A percentile compares a stretch with the other conserved stretches of the same genome.
These are phyloP conservation scores for Microcebus ravelobensis DNA, from an alignment of 2,113 vertebrate species.

Conservation along the genomic window DNA sequence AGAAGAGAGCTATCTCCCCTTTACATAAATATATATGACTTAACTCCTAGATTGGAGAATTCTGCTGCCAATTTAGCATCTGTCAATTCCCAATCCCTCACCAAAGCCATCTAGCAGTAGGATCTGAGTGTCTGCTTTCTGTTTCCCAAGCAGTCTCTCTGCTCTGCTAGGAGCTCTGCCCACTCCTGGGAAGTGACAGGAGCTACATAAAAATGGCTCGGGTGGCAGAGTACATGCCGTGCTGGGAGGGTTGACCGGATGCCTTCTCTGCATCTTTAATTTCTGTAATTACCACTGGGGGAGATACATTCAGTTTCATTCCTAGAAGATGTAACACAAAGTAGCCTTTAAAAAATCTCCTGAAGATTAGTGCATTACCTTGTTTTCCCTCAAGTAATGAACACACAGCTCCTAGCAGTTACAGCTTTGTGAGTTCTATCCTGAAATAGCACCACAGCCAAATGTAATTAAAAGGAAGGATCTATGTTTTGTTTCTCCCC, in stretches of 20 bases:
- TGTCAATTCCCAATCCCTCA: background rate
- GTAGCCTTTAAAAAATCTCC: background rate
- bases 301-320: background rate
- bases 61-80: background rate
- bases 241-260: background rate
- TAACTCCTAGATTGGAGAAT: background rate
- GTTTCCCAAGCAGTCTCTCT: constrained; percentile 45
- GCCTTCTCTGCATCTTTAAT: constrained; percentile 13
- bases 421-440: background rate
- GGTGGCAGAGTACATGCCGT: background rate
- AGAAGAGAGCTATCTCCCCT: background rate
- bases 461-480: constrained; percentile 51
- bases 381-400: constrained; percentile 34
- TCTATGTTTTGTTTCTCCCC: background rate
- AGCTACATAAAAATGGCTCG: background rate
- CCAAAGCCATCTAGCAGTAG: background rate
- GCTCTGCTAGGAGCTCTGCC: background rate
- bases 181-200: background rate
- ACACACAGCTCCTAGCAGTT: background rate
- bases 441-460: background rate
- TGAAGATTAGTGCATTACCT: constrained; percentile 7
- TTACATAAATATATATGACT: background rate
- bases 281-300: constrained; percentile 25
- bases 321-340: constrained; percentile 2
- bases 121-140: background rate